Percentiles rank a stretch among this genome's conserved stretches.
Conservation (phyloP, 2,888 invertebrate species). For the Dicyrtoma fusca region DNA sequence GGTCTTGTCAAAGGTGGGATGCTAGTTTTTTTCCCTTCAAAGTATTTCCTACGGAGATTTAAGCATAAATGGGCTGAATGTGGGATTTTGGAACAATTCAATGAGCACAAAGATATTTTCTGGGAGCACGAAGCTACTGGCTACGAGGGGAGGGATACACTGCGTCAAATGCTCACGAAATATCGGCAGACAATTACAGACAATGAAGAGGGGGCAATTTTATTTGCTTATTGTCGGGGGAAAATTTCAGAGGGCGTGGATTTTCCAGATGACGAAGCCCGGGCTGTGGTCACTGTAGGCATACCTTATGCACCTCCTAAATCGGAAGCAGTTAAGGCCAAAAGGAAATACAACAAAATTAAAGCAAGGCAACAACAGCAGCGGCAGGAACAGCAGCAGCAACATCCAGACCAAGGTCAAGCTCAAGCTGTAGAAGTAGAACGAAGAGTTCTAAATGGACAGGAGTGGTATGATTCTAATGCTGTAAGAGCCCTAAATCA, state of each 20-base stretch:
- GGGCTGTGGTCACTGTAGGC: conserved; percentile 51
- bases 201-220: conserved; percentile 42
- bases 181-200: conserved; percentile 35
- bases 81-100: conserved; percentile 32
- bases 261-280: conserved; percentile 52
- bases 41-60: conserved; percentile 34
- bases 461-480: conserved; percentile 48
- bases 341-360: conserved; percentile 43
- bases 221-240: conserved; percentile 52
- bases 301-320: conserved; percentile 45
- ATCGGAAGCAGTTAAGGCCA: conserved; percentile 31
- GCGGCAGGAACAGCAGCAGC: too few relatives aligned
- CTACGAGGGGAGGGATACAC: too few relatives aligned
- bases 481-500: conserved; percentile 52
- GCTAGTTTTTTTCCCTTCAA: conserved; percentile 50
- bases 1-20: conserved; percentile 49
- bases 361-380: neutral
- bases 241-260: conserved; percentile 53
- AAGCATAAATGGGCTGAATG: conserved; percentile 24
- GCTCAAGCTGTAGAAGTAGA: neutral
- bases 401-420: too few relatives aligned
- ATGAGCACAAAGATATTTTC: conserved; percentile 39
- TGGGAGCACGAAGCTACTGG: conserved; percentile 31
- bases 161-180: conserved; percentile 38
- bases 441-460: conserved; percentile 39